A percentile compares a stretch with the other conserved stretches of the same genome.
Conservation (phyloP, 2,797 vertebrate species). For the Argentina silus region DNA sequence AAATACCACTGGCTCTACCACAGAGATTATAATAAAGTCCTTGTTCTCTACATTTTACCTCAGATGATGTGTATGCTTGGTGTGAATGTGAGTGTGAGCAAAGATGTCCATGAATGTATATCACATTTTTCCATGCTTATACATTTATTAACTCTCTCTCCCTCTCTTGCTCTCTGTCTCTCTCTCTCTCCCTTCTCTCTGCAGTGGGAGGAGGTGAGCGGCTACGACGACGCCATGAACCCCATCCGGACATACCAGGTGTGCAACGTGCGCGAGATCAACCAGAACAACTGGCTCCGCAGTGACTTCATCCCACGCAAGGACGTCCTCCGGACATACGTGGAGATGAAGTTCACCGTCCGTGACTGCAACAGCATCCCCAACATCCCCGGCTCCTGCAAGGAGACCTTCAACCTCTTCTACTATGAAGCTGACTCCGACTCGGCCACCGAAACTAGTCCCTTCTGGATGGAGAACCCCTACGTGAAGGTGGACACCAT, state of each 20-base stretch:
- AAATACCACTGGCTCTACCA: too few species aligned
- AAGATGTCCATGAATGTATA: too few species aligned
- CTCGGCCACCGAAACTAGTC: constrained; percentile 87
- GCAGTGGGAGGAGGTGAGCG: constrained; percentile 98
- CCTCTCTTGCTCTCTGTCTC: not conserved
- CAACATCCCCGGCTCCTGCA: constrained; percentile 97
- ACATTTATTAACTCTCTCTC: not conserved
- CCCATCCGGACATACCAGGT: constrained; percentile 98
- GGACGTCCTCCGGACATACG: constrained; percentile 91
- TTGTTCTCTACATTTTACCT: too few species aligned
- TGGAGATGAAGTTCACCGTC: constrained; percentile 98
- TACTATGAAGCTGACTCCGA: constrained; percentile 95
- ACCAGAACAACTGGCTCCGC: constrained; percentile 98
- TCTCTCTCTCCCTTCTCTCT: constrained; percentile 7
- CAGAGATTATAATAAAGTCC: too few species aligned
- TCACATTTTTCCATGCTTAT: not conserved
- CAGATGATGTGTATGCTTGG: not conserved
- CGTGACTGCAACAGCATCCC: constrained; percentile 97
- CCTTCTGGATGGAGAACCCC: constrained; percentile 96
- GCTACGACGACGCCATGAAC: constrained; percentile 96
- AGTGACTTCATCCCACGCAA: constrained; percentile 91
- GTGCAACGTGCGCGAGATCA: constrained; percentile 90
- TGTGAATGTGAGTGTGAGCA: not conserved
- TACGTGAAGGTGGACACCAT: constrained; percentile 99
- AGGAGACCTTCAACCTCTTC: constrained; percentile 98